Conservation (phyloP, 2,113 vertebrate species). For the Pardalotus punctatus region DNA sequence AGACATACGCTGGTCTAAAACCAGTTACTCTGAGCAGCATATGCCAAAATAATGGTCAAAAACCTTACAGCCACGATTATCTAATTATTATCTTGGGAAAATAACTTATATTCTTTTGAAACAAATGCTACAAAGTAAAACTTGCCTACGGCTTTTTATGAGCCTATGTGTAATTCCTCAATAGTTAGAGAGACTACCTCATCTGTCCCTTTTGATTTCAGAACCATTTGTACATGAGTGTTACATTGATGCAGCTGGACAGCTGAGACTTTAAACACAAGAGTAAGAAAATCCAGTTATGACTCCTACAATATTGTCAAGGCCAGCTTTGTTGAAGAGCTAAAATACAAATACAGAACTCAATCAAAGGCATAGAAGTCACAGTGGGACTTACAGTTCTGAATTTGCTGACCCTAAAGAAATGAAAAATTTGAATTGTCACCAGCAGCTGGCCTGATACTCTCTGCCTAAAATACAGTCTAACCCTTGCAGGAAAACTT, state of each 20-base stretch:
- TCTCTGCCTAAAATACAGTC: not conserved
- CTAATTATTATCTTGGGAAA: conserved; percentile 4
- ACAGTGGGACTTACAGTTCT: not conserved
- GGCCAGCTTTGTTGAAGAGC: not conserved
- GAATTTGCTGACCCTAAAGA: not conserved
- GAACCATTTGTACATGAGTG: not conserved
- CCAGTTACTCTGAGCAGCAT: not conserved
- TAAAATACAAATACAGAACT: not conserved
- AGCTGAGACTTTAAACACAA: not conserved
- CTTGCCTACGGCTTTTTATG: not conserved
- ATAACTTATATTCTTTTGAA: not conserved
- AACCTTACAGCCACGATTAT: not conserved
- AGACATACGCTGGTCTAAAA: not conserved
- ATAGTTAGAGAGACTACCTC: not conserved
- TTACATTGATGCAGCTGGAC: not conserved
- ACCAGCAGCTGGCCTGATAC: not conserved
- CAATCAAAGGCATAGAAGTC: not conserved
- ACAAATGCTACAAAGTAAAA: not conserved
- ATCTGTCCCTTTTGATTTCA: not conserved
- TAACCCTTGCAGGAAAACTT: not conserved
- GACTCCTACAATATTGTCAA: not conserved
- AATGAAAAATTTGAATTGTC: not conserved
- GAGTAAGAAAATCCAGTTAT: not conserved
- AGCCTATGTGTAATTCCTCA: not conserved
- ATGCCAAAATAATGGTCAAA: conserved; percentile 22